These are phyloP conservation scores for Melipona bicolor DNA, from an alignment of 2,888 invertebrate species.

Conservation along the genomic window DNA sequence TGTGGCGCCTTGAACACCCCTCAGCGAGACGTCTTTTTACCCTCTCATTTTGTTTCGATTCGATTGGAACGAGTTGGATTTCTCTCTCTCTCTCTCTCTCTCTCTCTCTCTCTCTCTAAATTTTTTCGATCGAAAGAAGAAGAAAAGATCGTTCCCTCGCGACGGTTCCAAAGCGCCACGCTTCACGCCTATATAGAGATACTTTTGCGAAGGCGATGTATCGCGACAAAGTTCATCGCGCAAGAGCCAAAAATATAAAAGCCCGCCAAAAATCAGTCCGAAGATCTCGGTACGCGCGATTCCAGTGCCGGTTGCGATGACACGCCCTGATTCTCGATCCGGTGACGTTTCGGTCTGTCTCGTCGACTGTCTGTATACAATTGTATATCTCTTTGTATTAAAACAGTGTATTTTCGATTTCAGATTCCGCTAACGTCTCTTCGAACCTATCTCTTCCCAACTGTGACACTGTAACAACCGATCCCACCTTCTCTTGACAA, in stretches of 20 bases:
- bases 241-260: slow-evolving; percentile 84
- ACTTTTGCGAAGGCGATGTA: slow-evolving; percentile 69
- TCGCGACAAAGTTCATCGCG: slow-evolving; percentile 65
- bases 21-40: not conserved
- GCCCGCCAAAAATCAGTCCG: slow-evolving; percentile 82
- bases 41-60: not conserved
- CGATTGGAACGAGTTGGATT: too few species aligned
- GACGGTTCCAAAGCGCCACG: slow-evolving; percentile 62
- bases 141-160: slow-evolving; percentile 2
- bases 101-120: not conserved
- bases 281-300: slow-evolving; percentile 64
- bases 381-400: slow-evolving; percentile 59
- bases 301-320: slow-evolving; percentile 76
- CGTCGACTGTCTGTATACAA: slow-evolving; percentile 39
- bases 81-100: too few species aligned
- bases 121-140: not conserved
- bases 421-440: slow-evolving; percentile 77
- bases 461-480: slow-evolving; percentile 40
- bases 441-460: slow-evolving; percentile 54
- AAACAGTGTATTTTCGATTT: slow-evolving; percentile 78
- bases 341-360: slow-evolving; percentile 40
- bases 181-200: slow-evolving; percentile 59
- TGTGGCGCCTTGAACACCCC: slow-evolving; percentile 47
- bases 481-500: slow-evolving; percentile 39
- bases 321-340: slow-evolving; percentile 59